Evolutionary conservation across 2,113 vertebrate genomes (phyloP), one percentile per base, ranked within the genome.

Genomic region (Cranoglanis bouderius): DNA sequence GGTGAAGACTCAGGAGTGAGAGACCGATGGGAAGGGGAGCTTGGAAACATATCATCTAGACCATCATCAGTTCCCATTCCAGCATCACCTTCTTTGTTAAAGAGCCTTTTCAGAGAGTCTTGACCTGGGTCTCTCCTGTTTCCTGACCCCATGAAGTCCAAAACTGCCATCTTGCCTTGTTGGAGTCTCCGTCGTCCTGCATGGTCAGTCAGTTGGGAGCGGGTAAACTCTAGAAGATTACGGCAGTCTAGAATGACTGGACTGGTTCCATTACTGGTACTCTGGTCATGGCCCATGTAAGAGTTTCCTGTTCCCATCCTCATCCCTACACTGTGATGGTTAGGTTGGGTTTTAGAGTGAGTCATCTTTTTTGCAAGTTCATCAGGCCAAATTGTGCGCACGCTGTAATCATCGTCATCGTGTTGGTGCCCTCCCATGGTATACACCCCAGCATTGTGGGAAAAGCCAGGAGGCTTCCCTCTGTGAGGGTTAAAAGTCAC

Each of bases 371-470:
- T 94, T 49, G 95, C 95, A 87, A 97, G 90, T 86, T 97, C 96
- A 88, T 96, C 96, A 0, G 97, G 96, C 97, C 97, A 97, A 91
- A 97, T 96, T 32, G 95, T 96, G 21, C 96, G 94, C 51, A 96
- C 95, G 0, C 95, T 96, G 91, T 96, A 96, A 92, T 96, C 96
- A 10, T 96, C 96, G 6, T 96, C 96, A 21, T 96, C 95, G 0
- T 91, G 89, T 38, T 92, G 94, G 65, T 91, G 94, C 85, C 88
- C 90, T 38, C 92, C 92, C 84, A 92, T 91, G 0, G 90, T 80
- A 67, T 92, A 92, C 85, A 92, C 90, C 43, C 92, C 93, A 0
- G 86, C 35, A 88, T 92, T 92, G 89, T 91, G 92, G 92, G 85
- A 82, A 72, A 88, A 92, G 87, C 92, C 93, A 1, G 94, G 94